These are phyloP conservation scores for Silvanus unidentatus DNA, from an alignment of 2,888 invertebrate species.

Conservation along the genomic window DNA sequence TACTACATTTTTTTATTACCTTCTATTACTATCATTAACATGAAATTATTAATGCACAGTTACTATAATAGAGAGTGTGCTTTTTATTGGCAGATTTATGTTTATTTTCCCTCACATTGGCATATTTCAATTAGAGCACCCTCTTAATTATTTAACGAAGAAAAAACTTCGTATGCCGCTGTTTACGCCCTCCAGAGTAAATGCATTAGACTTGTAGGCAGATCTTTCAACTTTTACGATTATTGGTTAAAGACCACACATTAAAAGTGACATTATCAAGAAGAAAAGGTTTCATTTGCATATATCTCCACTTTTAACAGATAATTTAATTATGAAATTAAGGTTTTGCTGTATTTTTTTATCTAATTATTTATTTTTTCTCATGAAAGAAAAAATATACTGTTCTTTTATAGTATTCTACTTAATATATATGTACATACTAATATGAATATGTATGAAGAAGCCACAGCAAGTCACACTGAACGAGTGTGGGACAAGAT, in stretches of 20 bases:
- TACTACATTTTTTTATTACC: too few species aligned
- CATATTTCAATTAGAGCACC: conserved; percentile 37
- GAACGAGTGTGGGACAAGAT: conserved; percentile 23
- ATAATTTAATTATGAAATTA: too few species aligned
- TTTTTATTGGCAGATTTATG: too few species aligned
- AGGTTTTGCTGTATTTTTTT: too few species aligned
- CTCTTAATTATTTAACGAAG: conserved; percentile 35
- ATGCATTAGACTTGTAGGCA: conserved; percentile 36
- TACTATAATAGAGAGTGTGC: too few species aligned
- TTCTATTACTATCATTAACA: too few species aligned
- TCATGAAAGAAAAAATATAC: too few species aligned
- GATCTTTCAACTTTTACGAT: conserved; percentile 26
- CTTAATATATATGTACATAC: conserved; percentile 10
- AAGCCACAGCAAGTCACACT: conserved; percentile 19
- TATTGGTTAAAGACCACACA: conserved; percentile 21
- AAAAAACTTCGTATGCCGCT: conserved; percentile 15
- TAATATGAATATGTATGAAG: conserved; percentile 23
- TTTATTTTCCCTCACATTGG: conserved; percentile 27
- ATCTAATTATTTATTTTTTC: too few species aligned
- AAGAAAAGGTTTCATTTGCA: too few species aligned
- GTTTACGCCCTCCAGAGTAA: conserved; percentile 29
- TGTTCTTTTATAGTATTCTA: too few species aligned
- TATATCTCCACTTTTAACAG: too few species aligned
- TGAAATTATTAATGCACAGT: too few species aligned
- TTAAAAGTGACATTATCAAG: not conserved